Conservation (phyloP, 2,888 invertebrate genomes). For the Nycteola revayana region DNA sequence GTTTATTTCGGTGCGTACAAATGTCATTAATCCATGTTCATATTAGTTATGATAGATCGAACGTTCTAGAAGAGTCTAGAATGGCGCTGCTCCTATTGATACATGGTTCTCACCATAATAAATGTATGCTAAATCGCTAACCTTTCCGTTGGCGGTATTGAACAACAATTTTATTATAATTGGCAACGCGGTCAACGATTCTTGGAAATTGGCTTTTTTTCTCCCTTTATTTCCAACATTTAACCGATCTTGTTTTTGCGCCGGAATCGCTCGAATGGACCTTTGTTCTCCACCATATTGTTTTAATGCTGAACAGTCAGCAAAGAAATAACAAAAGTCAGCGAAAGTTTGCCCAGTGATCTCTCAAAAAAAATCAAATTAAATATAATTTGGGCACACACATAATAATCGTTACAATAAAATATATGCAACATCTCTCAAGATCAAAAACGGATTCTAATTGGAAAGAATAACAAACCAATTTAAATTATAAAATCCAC, state of each 20-base stretch:
- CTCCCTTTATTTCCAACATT: slow-evolving; percentile 66
- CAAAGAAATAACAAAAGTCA: slow-evolving; percentile 54
- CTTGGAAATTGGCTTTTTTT: slow-evolving; percentile 71
- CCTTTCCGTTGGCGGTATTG: slow-evolving; percentile 67
- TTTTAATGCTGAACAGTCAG: slow-evolving; percentile 53
- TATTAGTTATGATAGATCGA: slow-evolving; percentile 31
- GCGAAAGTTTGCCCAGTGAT: slow-evolving; percentile 52
- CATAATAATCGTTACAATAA: no score
- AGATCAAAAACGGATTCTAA: neutral
- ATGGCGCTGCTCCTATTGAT: no score
- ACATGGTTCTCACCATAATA: slow-evolving; percentile 30
- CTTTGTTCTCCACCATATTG: slow-evolving; percentile 74
- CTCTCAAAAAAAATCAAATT: slow-evolving; percentile 36
- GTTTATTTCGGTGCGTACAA: neutral
- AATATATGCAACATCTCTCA: neutral
- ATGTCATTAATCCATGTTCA: no score
- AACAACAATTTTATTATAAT: slow-evolving; percentile 77
- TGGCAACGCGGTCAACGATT: slow-evolving; percentile 73
- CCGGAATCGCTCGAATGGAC: slow-evolving; percentile 57
- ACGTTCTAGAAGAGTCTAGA: slow-evolving; percentile 19
- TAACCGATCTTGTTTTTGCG: slow-evolving; percentile 72
- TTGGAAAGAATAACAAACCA: neutral
- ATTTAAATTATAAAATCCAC: slow-evolving; percentile 2
- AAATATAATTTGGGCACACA: no score
- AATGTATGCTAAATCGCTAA: slow-evolving; percentile 63